Evolutionary conservation across 2,888 invertebrate genomes (phyloP).

Genomic region (Athalia circularis): DNA sequence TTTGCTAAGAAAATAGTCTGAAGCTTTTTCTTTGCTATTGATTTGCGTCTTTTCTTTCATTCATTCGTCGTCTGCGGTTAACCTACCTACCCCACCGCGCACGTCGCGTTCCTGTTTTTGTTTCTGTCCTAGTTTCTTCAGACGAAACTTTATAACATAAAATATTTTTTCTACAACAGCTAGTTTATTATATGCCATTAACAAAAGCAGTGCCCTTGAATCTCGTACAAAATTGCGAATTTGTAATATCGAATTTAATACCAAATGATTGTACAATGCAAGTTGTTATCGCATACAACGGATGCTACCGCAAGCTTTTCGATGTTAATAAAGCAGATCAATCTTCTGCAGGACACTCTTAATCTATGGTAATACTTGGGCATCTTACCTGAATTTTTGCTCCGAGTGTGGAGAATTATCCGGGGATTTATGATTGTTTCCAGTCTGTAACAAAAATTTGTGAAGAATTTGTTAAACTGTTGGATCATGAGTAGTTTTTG

Average conservation of each 20-base stretch:
- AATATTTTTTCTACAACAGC: no score
- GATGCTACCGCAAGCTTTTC: background rate
- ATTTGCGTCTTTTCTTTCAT: constrained; percentile 17
- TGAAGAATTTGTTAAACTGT: background rate
- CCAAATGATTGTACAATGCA: no score
- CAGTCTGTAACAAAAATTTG: constrained; percentile 63
- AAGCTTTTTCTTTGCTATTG: constrained; percentile 18
- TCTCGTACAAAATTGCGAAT: no score
- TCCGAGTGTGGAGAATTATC: constrained; percentile 67
- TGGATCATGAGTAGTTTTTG: background rate
- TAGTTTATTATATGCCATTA: no score
- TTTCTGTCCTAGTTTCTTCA: background rate
- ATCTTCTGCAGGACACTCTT: background rate
- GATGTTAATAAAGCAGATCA: background rate
- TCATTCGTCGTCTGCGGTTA: background rate
- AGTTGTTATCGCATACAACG: no score
- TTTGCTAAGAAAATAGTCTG: constrained; percentile 30
- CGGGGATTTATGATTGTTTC: constrained; percentile 66
- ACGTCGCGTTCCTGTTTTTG: background rate
- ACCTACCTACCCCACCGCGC: background rate
- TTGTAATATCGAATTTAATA: no score
- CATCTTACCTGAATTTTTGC: constrained; percentile 66
- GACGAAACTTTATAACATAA: background rate
- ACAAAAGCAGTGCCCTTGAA: no score
- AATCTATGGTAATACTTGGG: no score